A percentile compares a stretch with the other conserved stretches of the same genome.
phyloP scores from a whole-genome alignment of 1,140 invertebrate species.

The Drosophila nigrodunni region DNA sequence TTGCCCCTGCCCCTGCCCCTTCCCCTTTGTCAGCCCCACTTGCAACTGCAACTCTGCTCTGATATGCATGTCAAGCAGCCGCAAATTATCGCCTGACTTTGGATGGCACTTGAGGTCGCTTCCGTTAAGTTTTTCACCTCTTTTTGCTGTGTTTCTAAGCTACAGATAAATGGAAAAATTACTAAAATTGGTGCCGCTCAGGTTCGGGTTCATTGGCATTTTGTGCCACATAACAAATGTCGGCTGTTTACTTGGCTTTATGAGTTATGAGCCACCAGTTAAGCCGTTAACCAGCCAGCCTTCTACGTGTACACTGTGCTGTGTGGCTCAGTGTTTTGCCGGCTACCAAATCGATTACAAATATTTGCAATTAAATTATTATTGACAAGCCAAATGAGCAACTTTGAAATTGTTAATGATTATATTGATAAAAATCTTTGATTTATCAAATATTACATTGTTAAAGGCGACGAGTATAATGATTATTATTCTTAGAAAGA shows the following conservation, averaged over 20 bases:
- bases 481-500: too few species aligned
- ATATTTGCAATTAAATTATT: slow-evolving; percentile 36
- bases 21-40: not conserved
- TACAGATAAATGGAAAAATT: slow-evolving; percentile 17
- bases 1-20: not conserved
- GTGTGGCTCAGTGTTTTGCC: slow-evolving; percentile 38
- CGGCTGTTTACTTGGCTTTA: slow-evolving; percentile 59
- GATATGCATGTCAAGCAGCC: slow-evolving; percentile 75
- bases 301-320: slow-evolving; percentile 3
- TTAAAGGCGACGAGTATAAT: not conserved
- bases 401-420: slow-evolving; percentile 22
- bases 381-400: slow-evolving; percentile 36
- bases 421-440: slow-evolving; percentile 9
- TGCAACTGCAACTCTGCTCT: slow-evolving; percentile 11
- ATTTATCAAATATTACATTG: not conserved
- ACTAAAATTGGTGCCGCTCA: slow-evolving; percentile 26
- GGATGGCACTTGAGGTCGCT: slow-evolving; percentile 60
- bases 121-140: slow-evolving; percentile 52
- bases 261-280: slow-evolving; percentile 54
- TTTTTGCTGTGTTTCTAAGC: slow-evolving; percentile 39
- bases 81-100: slow-evolving; percentile 65
- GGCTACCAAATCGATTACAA: slow-evolving; percentile 31
- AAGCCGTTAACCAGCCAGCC: slow-evolving; percentile 39
- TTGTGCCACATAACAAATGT: slow-evolving; percentile 76
- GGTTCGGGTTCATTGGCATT: slow-evolving; percentile 70